Conservation (phyloP, 2,797 vertebrate species). For the Coendou prehensilis region DNA sequence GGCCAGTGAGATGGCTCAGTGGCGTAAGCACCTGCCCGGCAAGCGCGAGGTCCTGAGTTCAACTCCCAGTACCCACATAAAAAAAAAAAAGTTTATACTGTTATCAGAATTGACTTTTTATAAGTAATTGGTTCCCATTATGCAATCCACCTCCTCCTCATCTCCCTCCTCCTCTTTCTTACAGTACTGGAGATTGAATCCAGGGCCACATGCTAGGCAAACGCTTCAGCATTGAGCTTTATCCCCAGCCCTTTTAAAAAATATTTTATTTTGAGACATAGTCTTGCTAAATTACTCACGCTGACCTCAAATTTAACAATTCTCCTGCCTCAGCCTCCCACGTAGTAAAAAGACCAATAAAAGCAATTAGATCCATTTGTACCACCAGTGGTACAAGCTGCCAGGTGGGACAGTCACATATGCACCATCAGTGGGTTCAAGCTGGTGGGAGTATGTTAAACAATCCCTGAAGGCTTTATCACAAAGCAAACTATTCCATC, state of each 20-base stretch:
- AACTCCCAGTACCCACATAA: no score
- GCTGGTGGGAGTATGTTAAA: background rate
- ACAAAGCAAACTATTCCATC: conserved; percentile 51
- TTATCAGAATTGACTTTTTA: conserved; percentile 15
- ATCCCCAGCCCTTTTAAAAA: background rate
- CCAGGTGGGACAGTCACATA: background rate
- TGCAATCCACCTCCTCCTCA: conserved; percentile 12
- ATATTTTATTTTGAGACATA: background rate
- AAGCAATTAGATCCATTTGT: background rate
- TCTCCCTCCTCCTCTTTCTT: background rate
- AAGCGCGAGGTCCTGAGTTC: no score
- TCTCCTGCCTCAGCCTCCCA: background rate
- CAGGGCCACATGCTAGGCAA: background rate
- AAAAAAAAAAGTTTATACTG: conserved; percentile 36
- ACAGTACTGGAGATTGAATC: background rate
- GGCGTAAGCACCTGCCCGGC: no score
- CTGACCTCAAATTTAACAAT: background rate
- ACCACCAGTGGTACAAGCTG: background rate
- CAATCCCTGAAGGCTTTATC: conserved; percentile 59
- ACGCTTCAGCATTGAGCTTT: background rate
- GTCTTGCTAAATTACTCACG: background rate
- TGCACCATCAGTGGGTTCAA: background rate
- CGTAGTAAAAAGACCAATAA: background rate
- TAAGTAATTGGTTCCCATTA: conserved; percentile 27
- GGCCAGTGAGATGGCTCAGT: no score